Conservation (phyloP, 2,888 invertebrate species). For the Aleiodes alternator region DNA sequence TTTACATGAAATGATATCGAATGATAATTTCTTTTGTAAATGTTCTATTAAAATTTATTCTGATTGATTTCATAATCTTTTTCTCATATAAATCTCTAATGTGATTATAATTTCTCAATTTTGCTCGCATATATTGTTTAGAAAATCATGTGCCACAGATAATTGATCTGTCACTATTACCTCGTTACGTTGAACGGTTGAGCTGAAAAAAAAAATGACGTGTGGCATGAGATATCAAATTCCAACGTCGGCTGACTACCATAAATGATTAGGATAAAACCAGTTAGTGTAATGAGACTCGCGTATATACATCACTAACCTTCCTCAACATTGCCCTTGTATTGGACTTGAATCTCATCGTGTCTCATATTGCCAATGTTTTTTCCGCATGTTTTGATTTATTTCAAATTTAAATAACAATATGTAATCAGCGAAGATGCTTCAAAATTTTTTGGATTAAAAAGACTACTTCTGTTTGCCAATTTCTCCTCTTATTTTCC, state of each 20-base stretch:
- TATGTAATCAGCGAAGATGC: too few species aligned
- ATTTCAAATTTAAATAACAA: neutral
- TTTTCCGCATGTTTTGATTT: neutral
- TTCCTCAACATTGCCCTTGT: neutral
- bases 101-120: too few species aligned
- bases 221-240: neutral
- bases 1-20: too few species aligned
- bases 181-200: neutral
- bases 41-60: too few species aligned
- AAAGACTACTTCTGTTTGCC: too few species aligned
- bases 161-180: constrained; percentile 2
- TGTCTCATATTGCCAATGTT: neutral
- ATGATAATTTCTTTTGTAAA: too few species aligned
- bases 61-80: too few species aligned
- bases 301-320: neutral
- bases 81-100: too few species aligned
- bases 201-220: neutral
- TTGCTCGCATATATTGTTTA: too few species aligned
- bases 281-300: neutral
- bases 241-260: neutral
- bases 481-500: too few species aligned
- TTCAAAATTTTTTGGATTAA: too few species aligned
- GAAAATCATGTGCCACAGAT: too few species aligned
- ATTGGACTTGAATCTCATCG: constrained; percentile 2
- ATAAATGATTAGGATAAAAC: neutral